A percentile compares a stretch with the other conserved stretches of the same genome.
phyloP scores from a whole-genome alignment of 2,113 vertebrate species.

The Seriola dumerili region DNA sequence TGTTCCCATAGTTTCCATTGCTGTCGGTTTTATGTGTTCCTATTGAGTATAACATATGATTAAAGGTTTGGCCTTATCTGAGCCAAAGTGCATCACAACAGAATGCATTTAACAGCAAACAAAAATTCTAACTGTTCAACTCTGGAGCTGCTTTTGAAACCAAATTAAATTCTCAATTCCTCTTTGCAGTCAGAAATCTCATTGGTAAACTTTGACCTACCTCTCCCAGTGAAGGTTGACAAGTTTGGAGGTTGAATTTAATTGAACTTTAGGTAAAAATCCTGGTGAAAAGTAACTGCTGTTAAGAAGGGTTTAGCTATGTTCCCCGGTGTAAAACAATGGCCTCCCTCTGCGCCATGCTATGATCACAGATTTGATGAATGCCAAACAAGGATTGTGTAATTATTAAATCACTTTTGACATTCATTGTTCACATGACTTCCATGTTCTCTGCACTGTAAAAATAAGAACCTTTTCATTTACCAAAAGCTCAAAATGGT shows the following conservation, averaged over 20 bases:
- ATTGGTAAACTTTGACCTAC: not conserved
- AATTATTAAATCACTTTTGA: not conserved
- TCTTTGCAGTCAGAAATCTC: not conserved
- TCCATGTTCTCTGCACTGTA: not conserved
- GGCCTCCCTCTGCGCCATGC: not conserved
- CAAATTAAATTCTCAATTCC: not conserved
- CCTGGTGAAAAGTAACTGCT: not conserved
- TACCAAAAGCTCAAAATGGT: not conserved
- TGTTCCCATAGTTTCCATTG: slow-evolving; percentile 21
- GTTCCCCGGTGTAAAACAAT: not conserved
- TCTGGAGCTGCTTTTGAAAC: not conserved
- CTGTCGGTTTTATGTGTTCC: not conserved
- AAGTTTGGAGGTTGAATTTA: not conserved
- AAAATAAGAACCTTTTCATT: not conserved
- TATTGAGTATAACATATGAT: not conserved
- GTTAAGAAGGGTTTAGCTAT: not conserved
- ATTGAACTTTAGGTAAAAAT: not conserved
- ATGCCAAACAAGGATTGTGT: not conserved
- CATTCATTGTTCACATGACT: not conserved
- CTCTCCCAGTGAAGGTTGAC: too few relatives aligned
- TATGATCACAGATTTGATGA: not conserved
- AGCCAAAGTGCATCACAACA: not conserved
- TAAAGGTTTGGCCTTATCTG: not conserved
- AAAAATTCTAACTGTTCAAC: not conserved
- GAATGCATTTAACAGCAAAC: not conserved